Base-by-base conservation (phyloP, 2,113 vertebrate species). In the Tenebrosternarchus preto region DNA sequence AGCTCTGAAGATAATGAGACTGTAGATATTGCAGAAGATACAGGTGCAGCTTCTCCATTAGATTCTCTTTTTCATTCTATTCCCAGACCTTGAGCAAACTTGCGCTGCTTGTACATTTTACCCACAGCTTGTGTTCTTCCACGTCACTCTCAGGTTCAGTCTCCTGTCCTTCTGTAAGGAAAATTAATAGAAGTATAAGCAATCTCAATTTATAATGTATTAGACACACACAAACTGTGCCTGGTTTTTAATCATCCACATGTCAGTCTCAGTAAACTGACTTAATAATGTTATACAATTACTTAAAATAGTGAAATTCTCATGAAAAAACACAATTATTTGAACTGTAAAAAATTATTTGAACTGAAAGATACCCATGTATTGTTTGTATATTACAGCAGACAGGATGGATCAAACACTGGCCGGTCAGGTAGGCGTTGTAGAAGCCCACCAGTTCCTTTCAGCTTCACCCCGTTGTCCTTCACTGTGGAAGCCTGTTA, bases 1-100 rank as follows among this genome's bases (percentile, higher is more conserved):
- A 73, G 31, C n/a, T 50, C 64, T 70, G 19, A 22, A 74, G 70
- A 74, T 82, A 74, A 82, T 60, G 53, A 68, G 29, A 68, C 66
- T 76, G 55, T 25, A 64, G 69, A 56, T 80, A 31, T 46, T 69
- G 20, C 50, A 61, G 64, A 55, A 53, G 66, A 76, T 55, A 75
- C n/a, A 63, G 16, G 64, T 29, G 24, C 3, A 12, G 63, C 24
- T 69, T 24, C 55, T 20, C 63, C 56, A 19, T n/a, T 55, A 29
- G 75, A 55, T 83, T 55, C 6, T 33, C 16, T 39, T 78, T n/a
- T 9, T 25, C 24, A 7, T 61, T 46, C 72, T 67, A 16, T 43
- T 72, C 16, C 50, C 25, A 53, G 59, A 80, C 73, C 60, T 77
- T 77, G 67, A 83, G 57, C 63, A 25, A 56, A 29, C 66, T 22